Percentiles rank a stretch among this genome's conserved stretches.
These are phyloP conservation scores for Crocidura indochinensis DNA, from an alignment of 2,797 vertebrate species.

Conservation along the genomic window DNA sequence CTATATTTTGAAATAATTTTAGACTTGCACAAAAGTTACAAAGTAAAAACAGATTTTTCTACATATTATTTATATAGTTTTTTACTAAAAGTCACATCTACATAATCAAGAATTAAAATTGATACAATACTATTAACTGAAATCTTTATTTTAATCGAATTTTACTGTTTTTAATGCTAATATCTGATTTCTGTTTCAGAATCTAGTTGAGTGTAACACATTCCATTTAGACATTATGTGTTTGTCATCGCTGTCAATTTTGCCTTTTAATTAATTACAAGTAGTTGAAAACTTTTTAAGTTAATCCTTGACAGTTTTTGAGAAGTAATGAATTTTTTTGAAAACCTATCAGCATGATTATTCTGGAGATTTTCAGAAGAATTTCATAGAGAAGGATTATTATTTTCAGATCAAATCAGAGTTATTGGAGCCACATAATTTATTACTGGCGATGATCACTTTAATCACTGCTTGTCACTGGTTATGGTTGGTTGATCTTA, in stretches of 20 bases:
- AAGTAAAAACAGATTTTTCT: not conserved
- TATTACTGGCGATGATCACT: not conserved
- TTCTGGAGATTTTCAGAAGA: not conserved
- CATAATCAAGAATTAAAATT: not conserved
- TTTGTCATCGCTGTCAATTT: not conserved
- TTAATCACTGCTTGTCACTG: not conserved
- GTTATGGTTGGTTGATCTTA: no score
- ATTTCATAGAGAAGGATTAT: not conserved
- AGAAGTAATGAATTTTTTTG: not conserved
- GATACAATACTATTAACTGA: not conserved
- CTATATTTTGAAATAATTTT: conserved; percentile 44
- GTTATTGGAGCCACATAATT: not conserved
- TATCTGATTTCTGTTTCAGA: not conserved
- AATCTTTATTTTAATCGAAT: not conserved
- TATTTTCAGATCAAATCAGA: no score
- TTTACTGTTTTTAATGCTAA: not conserved
- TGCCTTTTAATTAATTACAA: not conserved
- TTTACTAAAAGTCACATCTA: not conserved
- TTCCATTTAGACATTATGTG: not conserved
- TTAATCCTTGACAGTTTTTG: not conserved
- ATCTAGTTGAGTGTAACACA: not conserved
- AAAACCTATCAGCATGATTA: not conserved
- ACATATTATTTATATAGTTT: not conserved
- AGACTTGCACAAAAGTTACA: conserved; percentile 3
- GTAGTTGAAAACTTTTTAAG: not conserved